These are phyloP conservation scores for Oscheius sp. DNA, from an alignment of 2,888 invertebrate genomes.

Conservation along the genomic window DNA sequence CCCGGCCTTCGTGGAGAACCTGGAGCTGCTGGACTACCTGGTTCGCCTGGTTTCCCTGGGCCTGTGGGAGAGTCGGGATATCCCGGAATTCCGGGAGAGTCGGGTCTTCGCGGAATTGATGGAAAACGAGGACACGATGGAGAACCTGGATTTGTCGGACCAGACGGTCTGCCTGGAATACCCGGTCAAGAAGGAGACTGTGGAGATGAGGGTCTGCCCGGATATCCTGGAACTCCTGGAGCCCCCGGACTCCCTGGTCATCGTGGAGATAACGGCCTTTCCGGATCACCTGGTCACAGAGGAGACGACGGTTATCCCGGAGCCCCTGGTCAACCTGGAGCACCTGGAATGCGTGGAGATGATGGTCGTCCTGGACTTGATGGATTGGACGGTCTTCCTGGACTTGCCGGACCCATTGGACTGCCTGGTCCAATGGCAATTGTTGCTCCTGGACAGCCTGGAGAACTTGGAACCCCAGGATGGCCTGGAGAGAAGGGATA, in stretches of 20 bases:
- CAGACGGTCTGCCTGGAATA: slow-evolving; percentile 75
- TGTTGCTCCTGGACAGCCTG: slow-evolving; percentile 37
- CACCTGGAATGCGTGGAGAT: slow-evolving; percentile 77
- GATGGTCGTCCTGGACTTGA: slow-evolving; percentile 80
- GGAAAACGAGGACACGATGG: slow-evolving; percentile 66
- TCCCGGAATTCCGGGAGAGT: slow-evolving; percentile 67
- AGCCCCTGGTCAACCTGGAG: slow-evolving; percentile 75
- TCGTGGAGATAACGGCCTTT: slow-evolving; percentile 50
- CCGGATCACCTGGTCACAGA: slow-evolving; percentile 69
- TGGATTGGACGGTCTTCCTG: slow-evolving; percentile 76
- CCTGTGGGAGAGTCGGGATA: slow-evolving; percentile 66
- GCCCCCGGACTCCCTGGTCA: slow-evolving; percentile 58
- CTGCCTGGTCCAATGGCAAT: slow-evolving; percentile 50
- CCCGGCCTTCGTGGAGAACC: slow-evolving; percentile 66
- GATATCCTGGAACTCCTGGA: slow-evolving; percentile 74
- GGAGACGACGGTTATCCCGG: slow-evolving; percentile 78
- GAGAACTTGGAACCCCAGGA: slow-evolving; percentile 53
- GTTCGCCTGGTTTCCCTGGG: slow-evolving; percentile 58
- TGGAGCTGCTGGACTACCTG: slow-evolving; percentile 68
- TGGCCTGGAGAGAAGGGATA: slow-evolving; percentile 66
- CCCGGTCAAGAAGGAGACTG: slow-evolving; percentile 57
- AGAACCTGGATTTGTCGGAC: slow-evolving; percentile 56
- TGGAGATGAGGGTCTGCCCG: slow-evolving; percentile 74
- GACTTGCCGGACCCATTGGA: slow-evolving; percentile 61
- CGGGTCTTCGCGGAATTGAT: slow-evolving; percentile 63